phyloP scores from a whole-genome alignment of 2,797 vertebrate genomes.

The Sebastes glaucus region DNA sequence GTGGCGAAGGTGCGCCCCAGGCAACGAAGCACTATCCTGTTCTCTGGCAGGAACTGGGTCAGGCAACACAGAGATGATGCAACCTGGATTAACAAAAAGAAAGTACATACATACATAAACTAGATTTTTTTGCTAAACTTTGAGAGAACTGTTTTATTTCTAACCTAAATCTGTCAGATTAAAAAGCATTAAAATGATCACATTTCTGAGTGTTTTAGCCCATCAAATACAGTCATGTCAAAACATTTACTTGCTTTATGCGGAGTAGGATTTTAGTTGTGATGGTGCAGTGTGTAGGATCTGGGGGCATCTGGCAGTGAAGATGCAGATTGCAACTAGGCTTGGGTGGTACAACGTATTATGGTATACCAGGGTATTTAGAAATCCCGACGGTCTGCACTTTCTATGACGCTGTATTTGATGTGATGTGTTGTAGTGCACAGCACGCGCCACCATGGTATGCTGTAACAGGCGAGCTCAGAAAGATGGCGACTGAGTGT shows the following conservation, averaged over 20 bases:
- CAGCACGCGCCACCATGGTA: no score
- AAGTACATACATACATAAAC: background rate
- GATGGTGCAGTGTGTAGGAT: background rate
- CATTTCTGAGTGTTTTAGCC: background rate
- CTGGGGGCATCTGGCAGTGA: no score
- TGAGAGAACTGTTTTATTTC: background rate
- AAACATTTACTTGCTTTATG: background rate
- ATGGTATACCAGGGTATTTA: no score
- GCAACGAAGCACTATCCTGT: slow-evolving; percentile 76
- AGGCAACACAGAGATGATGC: slow-evolving; percentile 88
- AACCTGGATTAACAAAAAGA: slow-evolving; percentile 62
- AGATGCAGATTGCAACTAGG: no score
- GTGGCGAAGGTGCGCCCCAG: slow-evolving; percentile 88
- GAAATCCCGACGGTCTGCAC: no score
- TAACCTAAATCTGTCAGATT: background rate
- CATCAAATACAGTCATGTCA: background rate
- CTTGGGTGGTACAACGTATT: no score
- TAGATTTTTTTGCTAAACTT: background rate
- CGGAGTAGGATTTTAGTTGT: background rate
- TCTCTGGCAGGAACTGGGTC: slow-evolving; percentile 82
- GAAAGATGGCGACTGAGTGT: no score
- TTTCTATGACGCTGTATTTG: no score
- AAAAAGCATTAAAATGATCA: background rate
- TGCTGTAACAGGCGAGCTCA: no score
- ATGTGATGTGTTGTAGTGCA: no score